Evolutionary conservation across 2,888 invertebrate genomes (phyloP), one percentile per base, ranked within the genome.

Genomic region (Chrysolina haemoptera): DNA sequence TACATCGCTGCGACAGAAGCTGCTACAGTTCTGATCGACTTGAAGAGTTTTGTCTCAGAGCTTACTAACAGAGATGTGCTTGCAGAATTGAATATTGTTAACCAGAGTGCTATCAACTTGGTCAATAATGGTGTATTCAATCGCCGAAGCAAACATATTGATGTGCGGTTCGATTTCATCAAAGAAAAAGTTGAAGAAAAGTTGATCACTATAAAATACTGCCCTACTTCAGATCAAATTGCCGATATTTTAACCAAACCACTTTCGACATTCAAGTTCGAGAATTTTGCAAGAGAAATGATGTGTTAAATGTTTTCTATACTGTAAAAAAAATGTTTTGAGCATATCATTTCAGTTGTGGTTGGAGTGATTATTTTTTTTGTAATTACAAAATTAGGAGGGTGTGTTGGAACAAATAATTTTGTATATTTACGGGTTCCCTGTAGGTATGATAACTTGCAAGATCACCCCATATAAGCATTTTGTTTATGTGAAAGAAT

Each of bases 231-330:
- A 59, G 12, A 55, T 16, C 76, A 72, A 65, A 70, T 62, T 35
- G 76, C 76, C 6, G 78, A 78, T 63, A 68, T 77, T n/a, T 75
- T 75, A 22, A 78, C 75, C 9, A 77, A 78, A 53, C 73, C 76
- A 27, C 53, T 78, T 50, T 18, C 41, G 20, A 41, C 55, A 43
- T 40, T 70, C 22, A 73, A 73, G 20, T 70, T 70, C 41, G 22
- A 68, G 35, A 41, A 70, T n/a, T 70, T 70, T 46, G 62, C 18
- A 70, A 68, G 2, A 63, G 55, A 55, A 55, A 55, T 55, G 55
- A 10, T 20, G 11, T 55, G 55, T 20, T 55, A 55, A 22, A 9
- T 55, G 16, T 20, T 55, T 55, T 35, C 35, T 35, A 3, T 35
- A 6, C 8, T 0, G 4, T 35, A 0, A 27, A 5, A 27, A 27